Evolutionary conservation across 2,888 invertebrate genomes (phyloP).

Genomic region (Philhelius pedissequus): DNA sequence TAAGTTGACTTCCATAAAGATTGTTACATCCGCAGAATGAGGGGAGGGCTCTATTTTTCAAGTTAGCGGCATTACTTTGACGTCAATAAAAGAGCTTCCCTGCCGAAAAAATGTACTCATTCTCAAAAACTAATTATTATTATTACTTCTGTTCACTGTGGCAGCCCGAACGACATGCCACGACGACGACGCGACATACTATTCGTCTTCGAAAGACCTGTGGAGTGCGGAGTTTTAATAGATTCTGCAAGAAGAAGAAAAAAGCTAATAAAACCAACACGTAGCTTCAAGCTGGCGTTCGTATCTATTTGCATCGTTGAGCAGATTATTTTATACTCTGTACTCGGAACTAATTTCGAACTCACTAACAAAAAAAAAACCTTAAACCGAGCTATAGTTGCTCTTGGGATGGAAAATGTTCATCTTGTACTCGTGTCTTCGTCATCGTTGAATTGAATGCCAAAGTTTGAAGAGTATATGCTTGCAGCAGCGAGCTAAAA

Average conservation of each 20-base stretch:
- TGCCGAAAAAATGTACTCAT: background rate
- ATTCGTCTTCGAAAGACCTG: background rate
- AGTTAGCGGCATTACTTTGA: background rate
- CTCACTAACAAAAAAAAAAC: background rate
- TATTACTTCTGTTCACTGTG: background rate
- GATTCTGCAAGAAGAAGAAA: background rate
- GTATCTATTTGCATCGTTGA: background rate
- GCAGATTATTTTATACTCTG: slow-evolving; percentile 1
- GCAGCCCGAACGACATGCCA: too few relatives aligned
- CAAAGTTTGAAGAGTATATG: background rate
- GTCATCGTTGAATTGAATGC: background rate
- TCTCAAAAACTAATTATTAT: background rate
- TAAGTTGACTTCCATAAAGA: background rate
- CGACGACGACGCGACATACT: background rate
- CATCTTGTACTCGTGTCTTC: background rate
- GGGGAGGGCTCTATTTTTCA: background rate
- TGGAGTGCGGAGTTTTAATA: background rate
- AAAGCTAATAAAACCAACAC: background rate
- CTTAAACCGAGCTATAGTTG: background rate
- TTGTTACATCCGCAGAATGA: background rate
- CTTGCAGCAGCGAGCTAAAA: background rate
- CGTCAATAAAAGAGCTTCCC: background rate
- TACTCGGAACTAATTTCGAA: slow-evolving; percentile 8
- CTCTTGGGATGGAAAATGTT: background rate
- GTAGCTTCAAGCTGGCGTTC: background rate